Percentiles rank a stretch among this genome's conserved stretches.
Evolutionary conservation across 2,113 vertebrate species (phyloP).

Genomic region (Oncorhynchus gorbuscha): DNA sequence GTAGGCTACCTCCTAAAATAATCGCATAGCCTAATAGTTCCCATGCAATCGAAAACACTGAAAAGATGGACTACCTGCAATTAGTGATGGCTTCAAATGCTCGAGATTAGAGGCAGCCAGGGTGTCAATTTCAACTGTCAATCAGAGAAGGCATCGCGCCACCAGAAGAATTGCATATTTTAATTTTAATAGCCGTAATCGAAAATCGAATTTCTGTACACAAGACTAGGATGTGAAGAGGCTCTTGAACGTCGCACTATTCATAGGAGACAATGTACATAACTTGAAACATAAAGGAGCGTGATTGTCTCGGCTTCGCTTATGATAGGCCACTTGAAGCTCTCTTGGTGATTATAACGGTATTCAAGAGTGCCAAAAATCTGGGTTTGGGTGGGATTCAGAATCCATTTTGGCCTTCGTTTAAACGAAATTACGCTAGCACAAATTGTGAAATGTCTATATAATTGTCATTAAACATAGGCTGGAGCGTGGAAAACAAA

Average conservation of each 20-base stretch:
- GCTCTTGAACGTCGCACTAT: constrained; percentile 73
- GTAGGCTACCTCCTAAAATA: constrained; percentile 70
- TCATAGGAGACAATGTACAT: constrained; percentile 69
- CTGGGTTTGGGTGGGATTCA: constrained; percentile 58
- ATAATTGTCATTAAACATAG: constrained; percentile 54
- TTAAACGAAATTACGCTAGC: constrained; percentile 50
- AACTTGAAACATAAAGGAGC: constrained; percentile 69
- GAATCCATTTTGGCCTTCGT: constrained; percentile 66
- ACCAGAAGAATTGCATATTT: constrained; percentile 81
- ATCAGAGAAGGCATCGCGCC: constrained; percentile 82
- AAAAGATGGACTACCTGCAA: constrained; percentile 89
- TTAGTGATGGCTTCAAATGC: constrained; percentile 90
- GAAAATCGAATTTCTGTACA: constrained; percentile 87
- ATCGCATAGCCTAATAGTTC: constrained; percentile 70
- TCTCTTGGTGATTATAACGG: constrained; percentile 73
- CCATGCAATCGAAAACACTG: constrained; percentile 84
- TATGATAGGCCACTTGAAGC: constrained; percentile 64
- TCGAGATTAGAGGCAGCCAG: constrained; percentile 85
- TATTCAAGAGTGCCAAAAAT: constrained; percentile 73
- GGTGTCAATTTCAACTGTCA: constrained; percentile 94
- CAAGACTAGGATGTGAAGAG: constrained; percentile 75
- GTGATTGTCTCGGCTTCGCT: constrained; percentile 70
- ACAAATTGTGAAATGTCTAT: constrained; percentile 55
- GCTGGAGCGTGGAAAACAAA: not conserved
- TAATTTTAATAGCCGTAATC: constrained; percentile 92